Evolutionary conservation across 2,888 invertebrate species (phyloP), one percentile per base, ranked within the genome.

Genomic region (Margaritifera margaritifera): DNA sequence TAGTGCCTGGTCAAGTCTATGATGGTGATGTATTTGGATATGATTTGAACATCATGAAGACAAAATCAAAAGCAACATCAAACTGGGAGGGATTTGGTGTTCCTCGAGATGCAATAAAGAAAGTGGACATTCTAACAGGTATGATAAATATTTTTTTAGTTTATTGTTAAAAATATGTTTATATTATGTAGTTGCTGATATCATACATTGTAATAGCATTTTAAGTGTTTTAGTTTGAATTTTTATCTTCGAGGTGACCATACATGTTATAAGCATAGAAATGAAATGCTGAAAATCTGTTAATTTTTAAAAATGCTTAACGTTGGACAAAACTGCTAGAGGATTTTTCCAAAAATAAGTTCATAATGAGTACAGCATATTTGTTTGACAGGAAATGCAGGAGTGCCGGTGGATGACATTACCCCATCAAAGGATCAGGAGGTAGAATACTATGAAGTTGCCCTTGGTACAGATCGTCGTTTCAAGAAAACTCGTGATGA

Each of bases 21-120:
- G 80, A 81, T 65, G 82, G 83, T 0, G 64, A 66, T 63, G 65
- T 81, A 6, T 55, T 66, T n/a, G 80, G 81, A 15, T 72, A 71
- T 55, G 80, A 81, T 59, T 72, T 83, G 4, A 71, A 73, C 61
- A 71, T 74, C 58, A 66, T 74, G 55, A 68, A 74, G 6, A 75
- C 78, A 6, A 69, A 25, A 19, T 75, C 61, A 18, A 77, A 70
- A 52, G 72, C 81, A 20, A 71, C 79, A 6, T 79, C 80, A 60
- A 81, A 84, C 78, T 84, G 84, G 84, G 68, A 77, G n/a, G 80
- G 80, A 15, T 84, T 84, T 69, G 84, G 84, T 57, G 62, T 71
- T 42, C 70, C 72, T 53, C 66, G 71, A 22, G 66, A 60, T 27
- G 68, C 71, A 25, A 66, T 60, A 22, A 52, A 60, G 24, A 65